These are phyloP conservation scores for Dexiosoma caninum DNA, from an alignment of 2,888 invertebrate species.

Conservation along the genomic window DNA sequence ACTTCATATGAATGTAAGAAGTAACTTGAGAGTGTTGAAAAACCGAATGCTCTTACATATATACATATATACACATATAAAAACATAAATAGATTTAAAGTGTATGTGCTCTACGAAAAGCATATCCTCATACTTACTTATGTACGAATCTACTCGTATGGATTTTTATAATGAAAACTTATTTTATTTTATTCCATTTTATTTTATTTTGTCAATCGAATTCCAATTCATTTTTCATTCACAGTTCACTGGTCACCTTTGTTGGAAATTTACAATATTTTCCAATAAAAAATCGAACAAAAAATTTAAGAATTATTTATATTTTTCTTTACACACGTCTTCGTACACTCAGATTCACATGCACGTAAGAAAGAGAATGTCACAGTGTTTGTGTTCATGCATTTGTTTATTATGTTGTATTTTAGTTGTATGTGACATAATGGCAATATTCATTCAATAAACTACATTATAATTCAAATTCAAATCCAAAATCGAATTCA, in stretches of 20 bases:
- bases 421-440: slow-evolving; percentile 58
- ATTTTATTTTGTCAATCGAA: slow-evolving; percentile 74
- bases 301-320: slow-evolving; percentile 50
- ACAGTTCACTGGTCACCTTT: slow-evolving; percentile 72
- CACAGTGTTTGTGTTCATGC: background rate
- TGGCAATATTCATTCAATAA: slow-evolving; percentile 59
- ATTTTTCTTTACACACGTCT: background rate
- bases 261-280: slow-evolving; percentile 64
- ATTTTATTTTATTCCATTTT: slow-evolving; percentile 66
- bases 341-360: background rate
- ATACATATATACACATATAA: background rate
- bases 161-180: slow-evolving; percentile 48
- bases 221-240: slow-evolving; percentile 77
- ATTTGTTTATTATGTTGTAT: slow-evolving; percentile 43
- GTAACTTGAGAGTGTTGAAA: slow-evolving; percentile 6
- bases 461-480: slow-evolving; percentile 60
- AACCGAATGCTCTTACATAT: background rate
- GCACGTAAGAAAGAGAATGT: background rate
- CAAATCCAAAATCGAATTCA: slow-evolving; percentile 27
- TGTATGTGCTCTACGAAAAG: too few relatives aligned
- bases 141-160: background rate
- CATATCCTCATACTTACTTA: too few relatives aligned
- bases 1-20: background rate
- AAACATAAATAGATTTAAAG: background rate
- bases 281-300: slow-evolving; percentile 66